Conservation (phyloP, 1,140 invertebrate species). For the Drosophila suzukii region DNA sequence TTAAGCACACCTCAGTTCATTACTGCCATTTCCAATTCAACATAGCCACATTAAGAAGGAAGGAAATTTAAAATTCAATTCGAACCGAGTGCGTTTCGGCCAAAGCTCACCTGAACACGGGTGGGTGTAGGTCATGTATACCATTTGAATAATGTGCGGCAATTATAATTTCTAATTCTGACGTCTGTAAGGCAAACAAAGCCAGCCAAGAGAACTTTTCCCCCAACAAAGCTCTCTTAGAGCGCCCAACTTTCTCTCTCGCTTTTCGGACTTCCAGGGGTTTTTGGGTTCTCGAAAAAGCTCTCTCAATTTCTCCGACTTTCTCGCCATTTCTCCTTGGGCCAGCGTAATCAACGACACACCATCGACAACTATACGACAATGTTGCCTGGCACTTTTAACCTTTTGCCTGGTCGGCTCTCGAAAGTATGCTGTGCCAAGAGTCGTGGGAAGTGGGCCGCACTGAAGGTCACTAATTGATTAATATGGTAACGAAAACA, state of each 20-base stretch:
- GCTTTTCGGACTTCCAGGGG: constrained; percentile 64
- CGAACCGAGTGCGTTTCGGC: constrained; percentile 53
- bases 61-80: constrained; percentile 71
- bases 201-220: constrained; percentile 26
- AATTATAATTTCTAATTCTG: constrained; percentile 83
- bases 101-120: constrained; percentile 38
- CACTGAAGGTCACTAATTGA: constrained; percentile 81
- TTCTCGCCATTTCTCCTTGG: constrained; percentile 12
- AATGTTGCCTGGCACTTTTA: constrained; percentile 73
- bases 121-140: constrained; percentile 75
- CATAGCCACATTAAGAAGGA: constrained; percentile 42
- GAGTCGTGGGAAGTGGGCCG: constrained; percentile 39
- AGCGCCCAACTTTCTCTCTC: background rate
- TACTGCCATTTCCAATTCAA: constrained; percentile 34
- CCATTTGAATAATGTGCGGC: constrained; percentile 76
- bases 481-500: constrained; percentile 49
- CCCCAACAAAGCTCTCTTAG: constrained; percentile 58
- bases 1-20: background rate
- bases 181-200: constrained; percentile 69
- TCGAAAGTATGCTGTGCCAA: constrained; percentile 56
- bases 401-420: constrained; percentile 67
- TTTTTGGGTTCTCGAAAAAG: constrained; percentile 40
- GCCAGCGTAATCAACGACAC: constrained; percentile 27
- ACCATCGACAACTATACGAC: constrained; percentile 55
- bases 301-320: constrained; percentile 26